A percentile compares a stretch with the other conserved stretches of the same genome.
Evolutionary conservation across 1,140 invertebrate genomes (phyloP).

Genomic region (Ptiloglossa arizonensis): DNA sequence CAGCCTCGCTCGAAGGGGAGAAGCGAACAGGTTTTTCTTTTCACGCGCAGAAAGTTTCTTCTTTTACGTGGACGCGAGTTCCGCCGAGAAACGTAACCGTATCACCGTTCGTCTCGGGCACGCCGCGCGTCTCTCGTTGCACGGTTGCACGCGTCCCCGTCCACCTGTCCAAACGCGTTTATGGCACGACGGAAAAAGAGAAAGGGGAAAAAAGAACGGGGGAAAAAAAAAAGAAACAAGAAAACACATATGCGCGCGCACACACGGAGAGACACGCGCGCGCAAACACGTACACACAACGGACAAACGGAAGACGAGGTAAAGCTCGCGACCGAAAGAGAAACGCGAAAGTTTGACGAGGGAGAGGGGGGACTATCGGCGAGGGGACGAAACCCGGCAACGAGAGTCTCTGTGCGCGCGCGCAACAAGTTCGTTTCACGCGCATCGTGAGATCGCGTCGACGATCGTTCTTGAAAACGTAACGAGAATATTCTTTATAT

Average conservation of each 20-base stretch:
- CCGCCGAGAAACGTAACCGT: no score
- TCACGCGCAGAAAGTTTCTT: no score
- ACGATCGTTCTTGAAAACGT: no score
- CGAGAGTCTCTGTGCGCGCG: not conserved
- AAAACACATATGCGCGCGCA: no score
- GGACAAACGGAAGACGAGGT: not conserved
- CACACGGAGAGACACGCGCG: no score
- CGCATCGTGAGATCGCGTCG: not conserved
- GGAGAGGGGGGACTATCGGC: not conserved
- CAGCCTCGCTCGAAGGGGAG: no score
- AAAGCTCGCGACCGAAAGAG: not conserved
- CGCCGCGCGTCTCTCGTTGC: slow-evolving; percentile 14
- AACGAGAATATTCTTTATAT: no score
- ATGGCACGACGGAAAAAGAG: slow-evolving; percentile 24
- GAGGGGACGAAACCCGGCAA: not conserved
- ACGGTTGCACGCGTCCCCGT: not conserved
- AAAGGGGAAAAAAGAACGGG: not conserved
- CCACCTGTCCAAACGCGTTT: not conserved
- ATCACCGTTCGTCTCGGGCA: no score
- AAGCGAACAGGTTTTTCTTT: no score
- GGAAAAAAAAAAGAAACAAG: no score
- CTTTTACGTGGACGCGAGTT: no score
- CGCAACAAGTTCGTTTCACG: not conserved
- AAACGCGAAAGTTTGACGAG: not conserved
- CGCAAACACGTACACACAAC: no score